Base-by-base conservation (phyloP, 1,140 invertebrate genomes). In the Tyrophagus putrescentiae region DNA sequence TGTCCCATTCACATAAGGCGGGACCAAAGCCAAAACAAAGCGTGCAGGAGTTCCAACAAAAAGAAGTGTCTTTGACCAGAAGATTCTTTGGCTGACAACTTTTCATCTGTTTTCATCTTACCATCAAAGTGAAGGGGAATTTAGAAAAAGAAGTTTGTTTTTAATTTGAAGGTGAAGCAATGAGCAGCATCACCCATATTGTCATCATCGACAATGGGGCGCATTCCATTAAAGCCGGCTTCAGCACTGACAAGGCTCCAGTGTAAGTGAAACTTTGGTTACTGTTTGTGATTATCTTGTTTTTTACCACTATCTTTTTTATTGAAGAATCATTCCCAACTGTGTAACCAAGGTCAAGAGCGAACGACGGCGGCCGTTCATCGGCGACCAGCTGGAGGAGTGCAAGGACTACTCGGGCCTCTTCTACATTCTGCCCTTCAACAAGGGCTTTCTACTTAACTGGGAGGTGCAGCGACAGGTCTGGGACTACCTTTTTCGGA, bases 291-390 rank as follows among this genome's bases (percentile, higher is more conserved):
- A 53, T 60, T 44, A 50, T 60, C 33, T 62, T 54, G 16, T 50
- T 34, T 34, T 57, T 68, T 57, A 28, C 27, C 5, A n/a, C n/a
- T n/a, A n/a, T n/a, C n/a, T n/a, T n/a, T n/a, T n/a, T n/a, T n/a
- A n/a, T 57, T 68, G 29, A 64, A 74, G 85, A 69, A 67, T 88
- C 16, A 79, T 97, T 65, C 90, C 91, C 3, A 99, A 99, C 72
- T 92, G 88, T 67, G 89, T 98, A 32, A 93, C 93, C 79, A 99
- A 99, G 78, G 90, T 91, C 0, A 97, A 97, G 73, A 92, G 85
- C 66, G 94, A 98, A 71, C 74, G 88, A 54, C 80, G 92, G 1
- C 78, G 94, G 60, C 82, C 88, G 1, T 99, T 97, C 70, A 82
- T 98, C 44, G 93, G 87, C 0, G 84, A 87, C 72, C 89, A 80